Percentiles rank a stretch among this genome's conserved stretches.
Conservation (phyloP, 1,140 invertebrate species). For the Reticulitermes speratus region DNA sequence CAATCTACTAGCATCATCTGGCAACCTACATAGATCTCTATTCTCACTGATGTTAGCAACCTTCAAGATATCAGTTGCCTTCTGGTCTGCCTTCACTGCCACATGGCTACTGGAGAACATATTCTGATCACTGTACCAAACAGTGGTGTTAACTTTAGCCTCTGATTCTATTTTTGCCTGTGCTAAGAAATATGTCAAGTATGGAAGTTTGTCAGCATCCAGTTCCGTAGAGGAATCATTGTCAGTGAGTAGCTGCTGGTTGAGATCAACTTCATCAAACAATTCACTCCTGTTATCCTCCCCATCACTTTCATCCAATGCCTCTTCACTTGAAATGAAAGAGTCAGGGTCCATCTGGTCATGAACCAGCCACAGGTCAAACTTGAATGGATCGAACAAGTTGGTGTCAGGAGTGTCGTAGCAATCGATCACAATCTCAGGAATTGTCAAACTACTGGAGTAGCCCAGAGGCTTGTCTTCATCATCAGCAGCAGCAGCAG, state of each 20-base stretch:
- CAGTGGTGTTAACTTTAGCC: neutral
- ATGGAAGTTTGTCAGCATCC: neutral
- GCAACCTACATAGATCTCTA: neutral
- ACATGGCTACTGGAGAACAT: neutral
- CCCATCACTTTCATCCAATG: neutral
- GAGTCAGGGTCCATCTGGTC: conserved; percentile 12
- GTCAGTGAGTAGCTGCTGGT: neutral
- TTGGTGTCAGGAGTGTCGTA: conserved; percentile 9
- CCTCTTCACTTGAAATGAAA: conserved; percentile 6
- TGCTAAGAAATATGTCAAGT: neutral
- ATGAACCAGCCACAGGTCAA: neutral
- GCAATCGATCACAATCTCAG: neutral
- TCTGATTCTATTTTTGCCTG: neutral
- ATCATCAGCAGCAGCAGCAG: neutral
- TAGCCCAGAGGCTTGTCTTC: neutral
- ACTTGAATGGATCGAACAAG: conserved; percentile 2
- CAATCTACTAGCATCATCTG: neutral
- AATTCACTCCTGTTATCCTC: neutral
- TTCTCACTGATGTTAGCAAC: neutral
- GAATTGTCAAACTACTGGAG: neutral
- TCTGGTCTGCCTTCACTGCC: neutral
- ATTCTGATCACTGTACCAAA: neutral
- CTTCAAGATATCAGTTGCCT: neutral
- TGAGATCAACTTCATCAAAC: neutral
- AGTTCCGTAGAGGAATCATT: neutral